Evolutionary conservation across 2,888 invertebrate species (phyloP), one percentile per base, ranked within the genome.

Genomic region (Oligia latruncula): DNA sequence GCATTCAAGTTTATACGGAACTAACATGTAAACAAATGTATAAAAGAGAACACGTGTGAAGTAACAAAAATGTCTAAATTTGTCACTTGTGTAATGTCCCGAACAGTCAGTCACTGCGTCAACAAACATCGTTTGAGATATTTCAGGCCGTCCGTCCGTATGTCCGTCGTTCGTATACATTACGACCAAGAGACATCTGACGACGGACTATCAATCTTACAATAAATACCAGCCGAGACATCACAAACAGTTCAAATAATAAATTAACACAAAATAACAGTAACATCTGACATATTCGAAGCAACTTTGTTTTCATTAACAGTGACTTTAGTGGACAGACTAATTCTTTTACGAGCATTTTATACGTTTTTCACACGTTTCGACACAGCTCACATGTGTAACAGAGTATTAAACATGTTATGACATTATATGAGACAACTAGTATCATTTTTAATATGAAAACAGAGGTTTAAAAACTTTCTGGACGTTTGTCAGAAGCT

Each of bases 131-230:
- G 92, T 92, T 92, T 91, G 94, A 91, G 95, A 95, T 95, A 95
- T 96, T 95, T 95, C 93, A 88, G 95, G 92, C 90, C 85, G 92
- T 92, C 89, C 89, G 92, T 93, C 91, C 76, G 80, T 83, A 80
- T 91, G 92, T 93, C 81, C 78, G 76, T 46, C 78, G 76, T 76
- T 81, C 80, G 85, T 84, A 83, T 93, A 95, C 92, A 91, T 95
- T 94, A 95, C 95, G 92, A 93, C 92, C 93, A 93, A 95, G 93
- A 94, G 95, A 96, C 96, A 96, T 94, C 92, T 93, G 95, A 95
- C 95, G 95, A 96, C 95, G 94, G 92, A 89, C 94, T 93, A 96
- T 96, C 95, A 96, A 96, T 96, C 96, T 96, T 94, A 93, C 93
- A 95, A 95, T 95, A 96, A 96, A 96, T 96, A 95, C 95, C 95